A percentile compares a stretch with the other conserved stretches of the same genome.
These are phyloP conservation scores for Pogona vitticeps DNA, from an alignment of 2,113 vertebrate genomes.

Conservation along the genomic window DNA sequence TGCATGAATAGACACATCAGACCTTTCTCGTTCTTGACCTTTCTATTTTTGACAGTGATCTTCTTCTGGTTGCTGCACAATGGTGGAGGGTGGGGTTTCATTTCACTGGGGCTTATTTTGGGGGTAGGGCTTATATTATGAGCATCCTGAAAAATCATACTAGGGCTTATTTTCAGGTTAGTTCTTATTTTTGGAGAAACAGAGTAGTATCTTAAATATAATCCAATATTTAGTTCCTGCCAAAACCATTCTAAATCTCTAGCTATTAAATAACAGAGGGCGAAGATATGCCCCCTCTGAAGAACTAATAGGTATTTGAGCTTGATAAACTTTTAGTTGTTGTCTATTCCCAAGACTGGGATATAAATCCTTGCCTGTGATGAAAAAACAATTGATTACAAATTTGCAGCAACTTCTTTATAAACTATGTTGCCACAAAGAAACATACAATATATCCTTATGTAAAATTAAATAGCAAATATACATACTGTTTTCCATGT, in stretches of 20 bases:
- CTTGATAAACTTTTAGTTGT: neutral
- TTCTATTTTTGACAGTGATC: neutral
- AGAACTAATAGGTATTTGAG: slow-evolving; percentile 1
- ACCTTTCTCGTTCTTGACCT: neutral
- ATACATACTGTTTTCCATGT: slow-evolving; percentile 90
- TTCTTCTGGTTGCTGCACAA: too few species aligned
- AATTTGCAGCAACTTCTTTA: neutral
- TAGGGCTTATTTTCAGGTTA: too few species aligned
- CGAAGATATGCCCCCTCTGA: too few species aligned
- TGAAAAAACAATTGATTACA: neutral
- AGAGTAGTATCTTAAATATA: neutral
- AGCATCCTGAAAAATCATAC: too few species aligned
- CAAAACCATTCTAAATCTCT: neutral
- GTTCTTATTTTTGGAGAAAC: too few species aligned
- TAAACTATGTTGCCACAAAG: neutral
- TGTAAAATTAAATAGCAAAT: slow-evolving; percentile 23
- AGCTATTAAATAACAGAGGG: neutral
- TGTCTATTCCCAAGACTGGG: neutral
- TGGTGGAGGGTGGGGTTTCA: too few species aligned
- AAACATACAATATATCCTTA: slow-evolving; percentile 23
- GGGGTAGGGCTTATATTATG: too few species aligned
- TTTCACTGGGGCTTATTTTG: too few species aligned
- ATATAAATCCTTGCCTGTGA: neutral
- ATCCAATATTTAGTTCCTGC: neutral
- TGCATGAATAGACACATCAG: neutral